A percentile compares a stretch with the other conserved stretches of the same genome.
Conservation (phyloP, 2,888 invertebrate species). For the Ormyrus rosae region DNA sequence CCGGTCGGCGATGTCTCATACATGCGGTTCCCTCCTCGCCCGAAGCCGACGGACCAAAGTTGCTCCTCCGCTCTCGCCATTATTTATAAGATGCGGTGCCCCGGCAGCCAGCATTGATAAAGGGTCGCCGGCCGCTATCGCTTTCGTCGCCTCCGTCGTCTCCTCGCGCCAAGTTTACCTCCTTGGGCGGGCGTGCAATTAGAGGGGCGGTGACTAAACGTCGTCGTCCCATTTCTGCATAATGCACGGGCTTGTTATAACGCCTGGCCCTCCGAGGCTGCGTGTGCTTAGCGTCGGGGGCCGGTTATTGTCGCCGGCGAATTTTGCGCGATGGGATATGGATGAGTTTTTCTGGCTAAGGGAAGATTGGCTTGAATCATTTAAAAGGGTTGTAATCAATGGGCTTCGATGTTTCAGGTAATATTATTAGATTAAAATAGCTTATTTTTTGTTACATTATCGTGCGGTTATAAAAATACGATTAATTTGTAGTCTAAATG, state of each 20-base stretch:
- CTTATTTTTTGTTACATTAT: too few relatives aligned
- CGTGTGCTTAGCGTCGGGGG: too few relatives aligned
- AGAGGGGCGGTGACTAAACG: slow-evolving; percentile 18
- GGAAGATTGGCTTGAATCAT: too few relatives aligned
- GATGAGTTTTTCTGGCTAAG: too few relatives aligned
- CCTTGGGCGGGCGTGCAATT: slow-evolving; percentile 27
- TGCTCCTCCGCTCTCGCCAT: slow-evolving; percentile 64
- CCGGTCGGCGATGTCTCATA: too few relatives aligned
- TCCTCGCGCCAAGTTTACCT: slow-evolving; percentile 30
- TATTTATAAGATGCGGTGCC: slow-evolving; percentile 71
- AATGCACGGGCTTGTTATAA: slow-evolving; percentile 37
- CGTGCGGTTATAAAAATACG: too few relatives aligned
- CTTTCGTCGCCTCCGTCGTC: slow-evolving; percentile 59
- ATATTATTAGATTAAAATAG: too few relatives aligned
- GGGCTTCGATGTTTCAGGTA: too few relatives aligned
- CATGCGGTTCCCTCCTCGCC: neutral
- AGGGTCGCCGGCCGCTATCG: slow-evolving; percentile 71
- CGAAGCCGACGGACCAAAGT: neutral
- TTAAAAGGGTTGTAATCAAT: too few relatives aligned
- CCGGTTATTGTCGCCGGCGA: too few relatives aligned
- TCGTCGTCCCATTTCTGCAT: slow-evolving; percentile 20
- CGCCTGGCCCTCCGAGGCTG: neutral
- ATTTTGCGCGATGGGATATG: too few relatives aligned
- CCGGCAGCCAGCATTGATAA: slow-evolving; percentile 71
- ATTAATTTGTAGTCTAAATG: too few relatives aligned